A percentile compares a stretch with the other conserved stretches of the same genome.
Conservation (phyloP, 2,797 vertebrate species). For the Chaunax sp. region DNA sequence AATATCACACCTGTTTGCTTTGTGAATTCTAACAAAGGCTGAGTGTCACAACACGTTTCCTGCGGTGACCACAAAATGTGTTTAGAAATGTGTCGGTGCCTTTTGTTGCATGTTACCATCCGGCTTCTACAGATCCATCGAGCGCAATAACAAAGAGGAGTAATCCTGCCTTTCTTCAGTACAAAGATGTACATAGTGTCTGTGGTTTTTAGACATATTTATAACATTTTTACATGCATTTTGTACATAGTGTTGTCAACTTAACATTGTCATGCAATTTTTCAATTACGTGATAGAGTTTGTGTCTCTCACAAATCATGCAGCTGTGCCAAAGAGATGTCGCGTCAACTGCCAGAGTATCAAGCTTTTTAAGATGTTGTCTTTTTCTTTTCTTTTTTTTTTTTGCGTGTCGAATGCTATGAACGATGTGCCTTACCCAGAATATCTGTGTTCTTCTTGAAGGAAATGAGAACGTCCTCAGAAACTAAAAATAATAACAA, state of each 20-base stretch:
- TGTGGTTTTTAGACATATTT: constrained; percentile 87
- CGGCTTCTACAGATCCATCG: constrained; percentile 42
- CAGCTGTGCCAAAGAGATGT: constrained; percentile 82
- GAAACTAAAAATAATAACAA: constrained; percentile 38
- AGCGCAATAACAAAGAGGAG: constrained; percentile 52
- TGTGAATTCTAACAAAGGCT: constrained; percentile 21
- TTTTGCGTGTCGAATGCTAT: constrained; percentile 44
- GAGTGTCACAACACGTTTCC: constrained; percentile 5
- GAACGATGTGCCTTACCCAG: constrained; percentile 66
- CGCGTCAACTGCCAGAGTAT: constrained; percentile 60
- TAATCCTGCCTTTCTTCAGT: constrained; percentile 62
- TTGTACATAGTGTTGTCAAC: constrained; percentile 85
- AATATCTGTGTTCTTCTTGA: constrained; percentile 56
- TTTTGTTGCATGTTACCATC: constrained; percentile 49
- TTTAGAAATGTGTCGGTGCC: constrained; percentile 50
- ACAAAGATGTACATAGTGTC: constrained; percentile 83
- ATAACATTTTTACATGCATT: constrained; percentile 84
- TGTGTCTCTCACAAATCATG: constrained; percentile 75
- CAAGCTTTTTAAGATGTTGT: constrained; percentile 38
- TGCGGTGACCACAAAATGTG: constrained; percentile 16
- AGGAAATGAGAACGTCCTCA: constrained; percentile 53
- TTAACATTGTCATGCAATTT: constrained; percentile 76
- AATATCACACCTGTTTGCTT: constrained; percentile 21
- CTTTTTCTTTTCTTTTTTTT: neutral
- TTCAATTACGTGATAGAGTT: constrained; percentile 64